phyloP scores from a whole-genome alignment of 2,797 vertebrate genomes.

The Nothura maculosa region DNA sequence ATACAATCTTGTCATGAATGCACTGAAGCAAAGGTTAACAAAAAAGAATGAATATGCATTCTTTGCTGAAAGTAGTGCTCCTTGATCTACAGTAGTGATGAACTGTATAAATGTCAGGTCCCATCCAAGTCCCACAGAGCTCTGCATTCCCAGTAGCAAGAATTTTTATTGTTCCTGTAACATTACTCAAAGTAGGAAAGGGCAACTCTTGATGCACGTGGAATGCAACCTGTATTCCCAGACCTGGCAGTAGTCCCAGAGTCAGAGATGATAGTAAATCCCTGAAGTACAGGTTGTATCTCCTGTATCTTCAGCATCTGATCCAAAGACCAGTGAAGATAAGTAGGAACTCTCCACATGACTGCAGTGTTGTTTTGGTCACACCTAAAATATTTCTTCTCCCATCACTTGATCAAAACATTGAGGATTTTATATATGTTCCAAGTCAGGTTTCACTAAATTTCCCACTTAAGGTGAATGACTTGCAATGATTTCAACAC shows the following conservation, averaged over 20 bases:
- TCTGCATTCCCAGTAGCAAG: background rate
- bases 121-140: conserved; percentile 1
- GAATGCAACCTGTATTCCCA: background rate
- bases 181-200: conserved; percentile 43
- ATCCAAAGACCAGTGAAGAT: background rate
- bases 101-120: conserved; percentile 52
- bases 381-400: background rate
- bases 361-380: background rate
- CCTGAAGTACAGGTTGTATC: background rate
- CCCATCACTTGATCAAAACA: background rate
- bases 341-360: background rate
- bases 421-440: background rate
- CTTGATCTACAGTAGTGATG: conserved; percentile 42
- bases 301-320: conserved; percentile 2
- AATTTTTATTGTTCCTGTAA: conserved; percentile 28
- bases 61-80: background rate
- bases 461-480: background rate
- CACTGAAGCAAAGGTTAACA: conserved; percentile 77
- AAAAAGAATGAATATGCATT: conserved; percentile 60
- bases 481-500: background rate
- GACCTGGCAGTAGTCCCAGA: conserved; percentile 12
- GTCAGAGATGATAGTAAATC: conserved; percentile 19
- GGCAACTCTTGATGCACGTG: background rate
- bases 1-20: conserved; percentile 67
- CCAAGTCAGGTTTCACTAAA: background rate